Conservation (phyloP, 2,113 vertebrate genomes). For the Cryptomyrus ogoouensis region DNA sequence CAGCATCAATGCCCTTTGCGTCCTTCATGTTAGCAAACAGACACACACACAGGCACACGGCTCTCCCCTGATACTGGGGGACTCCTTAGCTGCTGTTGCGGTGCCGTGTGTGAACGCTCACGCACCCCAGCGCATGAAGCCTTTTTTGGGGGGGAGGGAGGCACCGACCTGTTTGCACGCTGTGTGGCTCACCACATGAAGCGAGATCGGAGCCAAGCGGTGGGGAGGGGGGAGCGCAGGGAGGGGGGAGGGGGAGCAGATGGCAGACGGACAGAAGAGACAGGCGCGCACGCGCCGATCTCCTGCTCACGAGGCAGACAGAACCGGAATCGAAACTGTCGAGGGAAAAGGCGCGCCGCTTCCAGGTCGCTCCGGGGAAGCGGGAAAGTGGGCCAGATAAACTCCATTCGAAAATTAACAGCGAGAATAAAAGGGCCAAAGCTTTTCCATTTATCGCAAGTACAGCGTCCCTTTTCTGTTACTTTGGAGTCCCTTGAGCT, state of each 20-base stretch:
- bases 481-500: neutral
- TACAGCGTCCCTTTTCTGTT: neutral
- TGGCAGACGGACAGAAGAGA: neutral
- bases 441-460: neutral
- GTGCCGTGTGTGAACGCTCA: neutral
- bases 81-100: neutral
- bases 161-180: neutral
- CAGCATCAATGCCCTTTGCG: neutral
- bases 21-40: neutral
- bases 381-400: conserved; percentile 1
- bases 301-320: neutral
- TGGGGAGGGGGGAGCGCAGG: neutral
- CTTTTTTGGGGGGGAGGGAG: neutral
- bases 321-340: neutral
- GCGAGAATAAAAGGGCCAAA: neutral
- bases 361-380: neutral
- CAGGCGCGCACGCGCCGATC: neutral
- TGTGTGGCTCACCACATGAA: neutral
- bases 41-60: neutral
- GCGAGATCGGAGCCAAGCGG: neutral
- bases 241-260: neutral
- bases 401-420: neutral
- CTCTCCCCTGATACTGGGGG: neutral
- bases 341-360: neutral
- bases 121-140: neutral